Conservation (phyloP, 2,888 invertebrate genomes). For the Mesorhabditis spiculigera region DNA sequence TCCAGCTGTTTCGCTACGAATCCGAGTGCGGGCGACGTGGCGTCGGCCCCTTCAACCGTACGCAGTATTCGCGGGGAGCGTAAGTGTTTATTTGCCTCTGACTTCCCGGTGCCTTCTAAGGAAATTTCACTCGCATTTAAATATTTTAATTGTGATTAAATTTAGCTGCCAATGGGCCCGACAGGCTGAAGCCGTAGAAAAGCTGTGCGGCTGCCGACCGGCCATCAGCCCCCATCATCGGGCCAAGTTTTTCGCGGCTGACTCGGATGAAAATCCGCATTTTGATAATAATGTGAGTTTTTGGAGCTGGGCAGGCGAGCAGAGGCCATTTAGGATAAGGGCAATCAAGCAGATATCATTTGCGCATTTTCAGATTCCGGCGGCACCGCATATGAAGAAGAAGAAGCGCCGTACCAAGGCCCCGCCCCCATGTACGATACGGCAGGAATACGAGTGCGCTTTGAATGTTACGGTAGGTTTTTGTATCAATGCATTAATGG, state of each 20-base stretch:
- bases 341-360: too few species aligned
- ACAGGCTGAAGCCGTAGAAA: conserved; percentile 25
- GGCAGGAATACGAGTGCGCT: conserved; percentile 44
- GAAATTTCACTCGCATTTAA: too few species aligned
- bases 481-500: neutral
- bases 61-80: conserved; percentile 43
- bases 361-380: too few species aligned
- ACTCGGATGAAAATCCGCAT: too few species aligned
- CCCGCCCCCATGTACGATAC: conserved; percentile 25
- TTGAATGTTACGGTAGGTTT: conserved; percentile 29
- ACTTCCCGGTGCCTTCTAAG: too few species aligned
- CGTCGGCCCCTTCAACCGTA: conserved; percentile 31
- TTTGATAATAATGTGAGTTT: too few species aligned
- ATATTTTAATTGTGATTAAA: too few species aligned
- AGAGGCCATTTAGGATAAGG: too few species aligned
- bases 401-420: conserved; percentile 19
- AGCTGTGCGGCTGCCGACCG: conserved; percentile 29
- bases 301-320: too few species aligned
- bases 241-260: neutral
- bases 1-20: conserved; percentile 33
- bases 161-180: conserved; percentile 39
- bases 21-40: conserved; percentile 35
- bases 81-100: too few species aligned
- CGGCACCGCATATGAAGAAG: conserved; percentile 16
- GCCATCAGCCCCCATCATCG: conserved; percentile 21